Base-by-base conservation (phyloP, 2,113 vertebrate genomes). In the Peromyscus polionotus region DNA sequence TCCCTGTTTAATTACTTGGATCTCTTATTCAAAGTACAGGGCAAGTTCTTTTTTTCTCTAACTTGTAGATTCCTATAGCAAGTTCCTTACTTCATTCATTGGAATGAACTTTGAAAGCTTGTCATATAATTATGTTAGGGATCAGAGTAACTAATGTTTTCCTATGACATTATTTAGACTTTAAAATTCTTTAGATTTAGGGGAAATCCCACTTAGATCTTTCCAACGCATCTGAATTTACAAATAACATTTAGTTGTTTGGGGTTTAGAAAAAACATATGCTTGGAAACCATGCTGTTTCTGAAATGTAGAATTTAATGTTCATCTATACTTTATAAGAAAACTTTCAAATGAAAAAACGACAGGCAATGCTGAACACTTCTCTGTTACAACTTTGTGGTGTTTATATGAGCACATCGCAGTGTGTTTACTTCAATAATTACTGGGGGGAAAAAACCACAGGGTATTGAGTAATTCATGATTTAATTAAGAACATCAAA, bases 271-370 rank as follows among this genome's bases (percentile, higher is more conserved):
- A 26, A 26, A 9, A 77, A 94, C 84, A 36, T 19, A 83, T 39
- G 17, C 13, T 31, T 10, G 42, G n/a, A 76, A 94, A 90, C 3
- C 59, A 85, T 65, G 61, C 59, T 20, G 83, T 65, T 85, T 16
- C 70, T 75, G 36, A 42, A 39, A 85, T 5, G 48, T 61, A 94
- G 65, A 5, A 3, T 70, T 73, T 96, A 90, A 72, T 90, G 45
- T 81, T 77, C 91, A 84, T 77, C 36, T 45, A 70, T 36, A 63
- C 59, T 77, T 85, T 92, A 84, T 65, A 83, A 77, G 22, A 91
- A 80, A 91, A 28, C 12, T 93, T 75, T 84, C 51, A 93, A 93
- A 76, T 48, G 33, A 73, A 81, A 84, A 93, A 88, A 42, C 39
- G 59, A 91, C 48, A 51, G 16, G 84, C 63, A 4, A 91, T 63